These are phyloP conservation scores for Nasonia oneida DNA, from an alignment of 2,888 invertebrate genomes.

Conservation along the genomic window DNA sequence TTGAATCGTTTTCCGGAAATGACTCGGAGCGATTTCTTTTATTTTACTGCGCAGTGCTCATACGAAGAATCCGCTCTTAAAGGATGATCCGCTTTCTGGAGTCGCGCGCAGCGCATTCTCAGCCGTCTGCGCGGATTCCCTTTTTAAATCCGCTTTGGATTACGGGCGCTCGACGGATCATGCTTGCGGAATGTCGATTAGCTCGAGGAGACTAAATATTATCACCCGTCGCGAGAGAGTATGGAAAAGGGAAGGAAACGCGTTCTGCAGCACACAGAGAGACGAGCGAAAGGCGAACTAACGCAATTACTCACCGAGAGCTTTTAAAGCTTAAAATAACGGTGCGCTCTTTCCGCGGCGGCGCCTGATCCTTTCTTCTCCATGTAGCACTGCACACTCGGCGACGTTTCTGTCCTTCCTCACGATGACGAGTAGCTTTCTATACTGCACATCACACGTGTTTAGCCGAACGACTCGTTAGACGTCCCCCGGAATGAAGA, in stretches of 20 bases:
- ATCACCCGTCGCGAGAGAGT: conserved; percentile 40
- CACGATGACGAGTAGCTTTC: background rate
- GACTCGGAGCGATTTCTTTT: background rate
- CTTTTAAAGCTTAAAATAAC: conserved; percentile 63
- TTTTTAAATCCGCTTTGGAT: conserved; percentile 6
- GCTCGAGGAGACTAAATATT: conserved; percentile 65
- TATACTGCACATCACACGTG: conserved; percentile 26
- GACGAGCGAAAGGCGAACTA: background rate
- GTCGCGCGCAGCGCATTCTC: no score
- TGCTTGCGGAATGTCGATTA: conserved; percentile 56
- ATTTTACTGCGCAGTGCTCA: no score
- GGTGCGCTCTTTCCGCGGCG: conserved; percentile 35
- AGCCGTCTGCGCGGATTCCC: background rate
- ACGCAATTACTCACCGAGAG: conserved; percentile 61
- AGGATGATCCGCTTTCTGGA: no score
- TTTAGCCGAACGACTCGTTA: background rate
- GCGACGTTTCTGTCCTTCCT: background rate
- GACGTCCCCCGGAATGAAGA: background rate
- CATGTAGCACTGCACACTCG: background rate
- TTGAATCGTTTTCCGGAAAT: background rate
- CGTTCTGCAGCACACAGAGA: background rate
- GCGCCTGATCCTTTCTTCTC: conserved; percentile 55
- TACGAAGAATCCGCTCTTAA: no score
- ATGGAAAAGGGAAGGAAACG: conserved; percentile 24
- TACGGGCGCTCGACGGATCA: background rate